Percentiles rank a stretch among this genome's conserved stretches.
These are phyloP conservation scores for Zaprionus vittiger DNA, from an alignment of 1,140 invertebrate genomes.

Conservation along the genomic window DNA sequence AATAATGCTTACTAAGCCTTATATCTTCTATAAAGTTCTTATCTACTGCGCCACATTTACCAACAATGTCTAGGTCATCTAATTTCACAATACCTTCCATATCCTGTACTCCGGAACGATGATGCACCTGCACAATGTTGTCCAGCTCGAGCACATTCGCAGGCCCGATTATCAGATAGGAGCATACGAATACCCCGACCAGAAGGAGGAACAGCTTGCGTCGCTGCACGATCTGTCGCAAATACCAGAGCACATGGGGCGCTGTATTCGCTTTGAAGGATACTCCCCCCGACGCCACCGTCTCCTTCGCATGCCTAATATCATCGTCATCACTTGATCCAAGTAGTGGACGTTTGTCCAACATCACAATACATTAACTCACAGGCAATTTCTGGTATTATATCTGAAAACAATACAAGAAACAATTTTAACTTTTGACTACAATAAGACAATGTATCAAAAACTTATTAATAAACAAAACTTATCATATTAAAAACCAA, in stretches of 20 bases:
- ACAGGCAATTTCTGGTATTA: neutral
- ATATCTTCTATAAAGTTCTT: neutral
- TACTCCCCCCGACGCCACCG: constrained; percentile 2
- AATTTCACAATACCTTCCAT: constrained; percentile 66
- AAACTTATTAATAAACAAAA: neutral
- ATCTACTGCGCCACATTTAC: neutral
- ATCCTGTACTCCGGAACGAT: constrained; percentile 69
- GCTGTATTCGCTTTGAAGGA: neutral
- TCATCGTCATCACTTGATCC: constrained; percentile 25
- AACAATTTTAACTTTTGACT: neutral
- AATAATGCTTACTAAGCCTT: too few species aligned
- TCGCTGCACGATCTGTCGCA: constrained; percentile 36
- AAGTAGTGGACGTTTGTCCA: constrained; percentile 54
- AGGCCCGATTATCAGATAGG: constrained; percentile 59
- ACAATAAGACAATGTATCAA: neutral
- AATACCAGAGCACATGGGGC: constrained; percentile 24
- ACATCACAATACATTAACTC: constrained; percentile 32
- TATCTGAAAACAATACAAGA: neutral
- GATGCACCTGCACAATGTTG: constrained; percentile 53
- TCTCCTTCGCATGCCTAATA: constrained; percentile 9
- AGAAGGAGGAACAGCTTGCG: constrained; percentile 50
- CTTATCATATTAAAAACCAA: neutral
- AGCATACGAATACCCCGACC: constrained; percentile 52
- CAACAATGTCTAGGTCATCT: too few species aligned
- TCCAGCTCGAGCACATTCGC: constrained; percentile 61